phyloP scores from a whole-genome alignment of 1,140 invertebrate species.

The Wiebesia pumilae region DNA sequence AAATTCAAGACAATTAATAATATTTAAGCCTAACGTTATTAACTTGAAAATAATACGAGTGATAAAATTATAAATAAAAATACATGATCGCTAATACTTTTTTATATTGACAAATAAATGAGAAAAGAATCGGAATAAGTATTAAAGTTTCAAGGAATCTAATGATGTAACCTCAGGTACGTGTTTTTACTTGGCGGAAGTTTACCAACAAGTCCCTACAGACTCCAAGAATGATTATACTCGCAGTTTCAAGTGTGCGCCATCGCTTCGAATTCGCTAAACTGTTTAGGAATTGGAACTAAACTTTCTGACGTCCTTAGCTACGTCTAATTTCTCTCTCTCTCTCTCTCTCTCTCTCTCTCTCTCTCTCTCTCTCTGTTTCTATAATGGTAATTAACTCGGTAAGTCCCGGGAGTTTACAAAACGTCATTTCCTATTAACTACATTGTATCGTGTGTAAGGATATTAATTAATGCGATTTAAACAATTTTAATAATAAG shows the following conservation, averaged over 20 bases:
- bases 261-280: slow-evolving; percentile 45
- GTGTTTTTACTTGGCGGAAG: slow-evolving; percentile 14
- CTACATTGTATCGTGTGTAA: background rate
- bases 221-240: slow-evolving; percentile 46
- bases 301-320: slow-evolving; percentile 38
- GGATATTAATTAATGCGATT: background rate
- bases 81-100: too few species aligned
- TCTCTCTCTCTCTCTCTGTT: slow-evolving; percentile 17
- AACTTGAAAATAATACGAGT: too few species aligned
- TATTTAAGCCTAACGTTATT: too few species aligned
- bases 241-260: background rate
- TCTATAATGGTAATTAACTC: slow-evolving; percentile 26
- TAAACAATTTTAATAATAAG: background rate
- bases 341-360: slow-evolving; percentile 16
- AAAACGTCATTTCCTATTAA: slow-evolving; percentile 34
- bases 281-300: slow-evolving; percentile 46
- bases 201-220: slow-evolving; percentile 23
- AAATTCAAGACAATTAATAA: too few species aligned
- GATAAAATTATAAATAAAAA: too few species aligned
- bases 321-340: slow-evolving; percentile 8
- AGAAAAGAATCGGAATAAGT: background rate
- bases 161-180: background rate
- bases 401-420: background rate
- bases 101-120: background rate
- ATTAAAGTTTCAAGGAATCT: background rate